Evolutionary conservation across 2,797 vertebrate species (phyloP).

Genomic region (Malacoctenus gilli): DNA sequence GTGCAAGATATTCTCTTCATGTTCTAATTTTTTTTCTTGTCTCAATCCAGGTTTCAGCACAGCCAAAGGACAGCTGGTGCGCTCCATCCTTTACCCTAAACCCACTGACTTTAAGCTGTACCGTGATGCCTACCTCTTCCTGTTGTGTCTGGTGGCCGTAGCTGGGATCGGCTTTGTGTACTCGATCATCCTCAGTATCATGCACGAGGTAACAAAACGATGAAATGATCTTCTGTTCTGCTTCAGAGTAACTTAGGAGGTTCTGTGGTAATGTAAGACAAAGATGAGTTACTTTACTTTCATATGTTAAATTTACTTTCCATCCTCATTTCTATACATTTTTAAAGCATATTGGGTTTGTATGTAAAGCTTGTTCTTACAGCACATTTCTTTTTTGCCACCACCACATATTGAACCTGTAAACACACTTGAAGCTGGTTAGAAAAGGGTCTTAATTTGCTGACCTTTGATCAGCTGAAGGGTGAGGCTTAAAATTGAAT

Average conservation of each 20-base stretch:
- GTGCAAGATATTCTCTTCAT: neutral
- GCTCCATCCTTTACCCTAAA: constrained; percentile 97
- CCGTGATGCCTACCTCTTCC: constrained; percentile 95
- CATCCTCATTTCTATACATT: no score
- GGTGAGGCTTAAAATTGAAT: neutral
- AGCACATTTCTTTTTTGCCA: neutral
- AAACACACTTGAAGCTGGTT: neutral
- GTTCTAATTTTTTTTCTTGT: neutral
- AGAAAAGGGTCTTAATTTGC: neutral
- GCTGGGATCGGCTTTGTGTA: constrained; percentile 95
- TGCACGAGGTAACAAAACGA: constrained; percentile 85
- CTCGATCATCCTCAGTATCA: constrained; percentile 89
- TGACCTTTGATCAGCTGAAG: neutral
- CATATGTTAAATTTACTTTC: no score
- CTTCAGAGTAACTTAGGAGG: neutral
- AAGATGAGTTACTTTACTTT: no score
- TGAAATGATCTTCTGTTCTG: neutral
- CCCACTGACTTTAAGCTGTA: constrained; percentile 98
- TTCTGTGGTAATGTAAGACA: no score
- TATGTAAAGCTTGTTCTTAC: neutral
- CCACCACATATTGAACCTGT: neutral
- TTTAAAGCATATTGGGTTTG: no score
- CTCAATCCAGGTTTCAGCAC: constrained; percentile 89
- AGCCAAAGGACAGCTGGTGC: constrained; percentile 96
- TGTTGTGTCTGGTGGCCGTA: constrained; percentile 93